A percentile compares a stretch with the other conserved stretches of the same genome.
Evolutionary conservation across 2,797 vertebrate species (phyloP).

Genomic region (Menidia menidia): DNA sequence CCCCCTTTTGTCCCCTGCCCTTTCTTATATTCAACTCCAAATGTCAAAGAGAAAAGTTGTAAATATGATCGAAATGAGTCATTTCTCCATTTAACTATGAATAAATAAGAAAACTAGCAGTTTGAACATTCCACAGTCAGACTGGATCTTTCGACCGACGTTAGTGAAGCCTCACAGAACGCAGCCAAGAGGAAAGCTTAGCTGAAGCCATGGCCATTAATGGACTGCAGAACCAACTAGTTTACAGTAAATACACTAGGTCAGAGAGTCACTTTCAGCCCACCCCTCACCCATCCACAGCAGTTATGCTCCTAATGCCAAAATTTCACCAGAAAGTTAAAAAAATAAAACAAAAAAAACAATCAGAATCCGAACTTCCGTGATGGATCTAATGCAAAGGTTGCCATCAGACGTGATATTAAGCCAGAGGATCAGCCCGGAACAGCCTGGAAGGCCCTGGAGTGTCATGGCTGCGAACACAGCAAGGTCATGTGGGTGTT

Average conservation of each 20-base stretch:
- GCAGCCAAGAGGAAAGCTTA: neutral
- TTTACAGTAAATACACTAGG: constrained; percentile 38
- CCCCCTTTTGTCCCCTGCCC: too few relatives aligned
- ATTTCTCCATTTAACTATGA: too few relatives aligned
- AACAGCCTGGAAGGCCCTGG: neutral
- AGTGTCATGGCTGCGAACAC: neutral
- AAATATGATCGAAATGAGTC: too few relatives aligned
- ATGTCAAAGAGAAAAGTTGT: too few relatives aligned
- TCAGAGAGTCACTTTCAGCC: neutral
- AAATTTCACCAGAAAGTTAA: neutral
- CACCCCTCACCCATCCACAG: constrained; percentile 20
- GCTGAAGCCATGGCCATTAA: constrained; percentile 1
- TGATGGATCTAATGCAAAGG: too few relatives aligned
- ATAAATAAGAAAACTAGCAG: too few relatives aligned
- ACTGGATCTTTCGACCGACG: neutral
- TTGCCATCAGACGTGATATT: too few relatives aligned
- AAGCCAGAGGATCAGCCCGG: neutral
- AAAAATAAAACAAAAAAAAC: too few relatives aligned
- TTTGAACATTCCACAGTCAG: too few relatives aligned
- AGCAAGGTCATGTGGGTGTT: constrained; percentile 9
- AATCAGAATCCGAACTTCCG: too few relatives aligned
- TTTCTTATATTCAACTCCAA: too few relatives aligned
- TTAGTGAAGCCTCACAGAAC: neutral
- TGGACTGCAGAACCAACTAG: neutral
- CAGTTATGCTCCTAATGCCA: neutral